These are phyloP conservation scores for Acrobasis repandana DNA, from an alignment of 2,888 invertebrate species.

Conservation along the genomic window DNA sequence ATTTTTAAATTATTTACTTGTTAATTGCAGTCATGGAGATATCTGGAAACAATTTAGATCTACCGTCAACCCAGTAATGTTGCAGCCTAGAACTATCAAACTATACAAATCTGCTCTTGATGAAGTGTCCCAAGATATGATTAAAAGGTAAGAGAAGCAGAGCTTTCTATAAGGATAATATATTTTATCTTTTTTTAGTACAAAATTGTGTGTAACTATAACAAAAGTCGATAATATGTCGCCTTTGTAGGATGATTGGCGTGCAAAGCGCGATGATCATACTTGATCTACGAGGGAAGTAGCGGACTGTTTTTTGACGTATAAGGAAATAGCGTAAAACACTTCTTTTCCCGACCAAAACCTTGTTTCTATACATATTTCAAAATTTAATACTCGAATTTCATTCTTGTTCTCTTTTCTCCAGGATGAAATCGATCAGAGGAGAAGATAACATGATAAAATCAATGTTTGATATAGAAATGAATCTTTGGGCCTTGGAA, in stretches of 20 bases:
- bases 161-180: too few species aligned
- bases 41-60: slow-evolving; percentile 25
- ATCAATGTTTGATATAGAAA: slow-evolving; percentile 66
- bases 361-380: too few species aligned
- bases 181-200: too few species aligned
- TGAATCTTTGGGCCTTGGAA: slow-evolving; percentile 82
- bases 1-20: too few species aligned
- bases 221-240: too few species aligned
- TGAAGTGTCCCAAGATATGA: slow-evolving; percentile 83
- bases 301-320: too few species aligned
- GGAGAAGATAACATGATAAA: slow-evolving; percentile 73
- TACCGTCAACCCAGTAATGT: slow-evolving; percentile 24
- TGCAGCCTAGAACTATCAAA: slow-evolving; percentile 26
- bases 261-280: too few species aligned
- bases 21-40: neutral
- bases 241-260: too few species aligned
- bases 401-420: neutral
- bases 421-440: slow-evolving; percentile 67
- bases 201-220: too few species aligned
- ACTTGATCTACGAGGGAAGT: too few species aligned
- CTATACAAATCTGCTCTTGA: slow-evolving; percentile 37
- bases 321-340: neutral
- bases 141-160: slow-evolving; percentile 62
- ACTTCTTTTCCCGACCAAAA: too few species aligned
- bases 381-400: neutral